These are phyloP conservation scores for Pteronotus mesoamericanus DNA, from an alignment of 2,797 vertebrate genomes.

Conservation along the genomic window DNA sequence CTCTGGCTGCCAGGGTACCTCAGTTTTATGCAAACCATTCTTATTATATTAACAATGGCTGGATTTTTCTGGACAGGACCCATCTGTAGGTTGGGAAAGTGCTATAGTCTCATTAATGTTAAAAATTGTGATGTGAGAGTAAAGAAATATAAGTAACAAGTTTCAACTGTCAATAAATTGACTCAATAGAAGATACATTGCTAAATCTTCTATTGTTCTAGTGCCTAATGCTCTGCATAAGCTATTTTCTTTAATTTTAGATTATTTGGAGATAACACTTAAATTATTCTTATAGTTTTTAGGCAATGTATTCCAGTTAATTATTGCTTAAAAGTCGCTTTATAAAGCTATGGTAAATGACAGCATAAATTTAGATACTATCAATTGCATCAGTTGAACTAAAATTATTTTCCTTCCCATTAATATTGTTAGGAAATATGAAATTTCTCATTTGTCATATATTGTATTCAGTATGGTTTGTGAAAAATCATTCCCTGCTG, in stretches of 20 bases:
- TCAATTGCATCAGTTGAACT: not conserved
- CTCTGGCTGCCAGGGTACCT: not conserved
- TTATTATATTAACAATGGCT: no score
- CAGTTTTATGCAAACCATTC: no score
- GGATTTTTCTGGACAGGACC: no score
- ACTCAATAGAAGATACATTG: not conserved
- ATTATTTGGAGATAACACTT: not conserved
- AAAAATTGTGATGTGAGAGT: not conserved
- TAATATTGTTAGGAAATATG: not conserved
- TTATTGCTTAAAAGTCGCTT: not conserved
- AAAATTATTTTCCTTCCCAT: not conserved
- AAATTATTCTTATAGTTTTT: not conserved
- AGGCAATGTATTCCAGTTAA: not conserved
- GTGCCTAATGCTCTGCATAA: not conserved
- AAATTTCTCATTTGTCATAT: not conserved
- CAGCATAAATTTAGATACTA: not conserved
- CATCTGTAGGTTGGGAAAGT: not conserved
- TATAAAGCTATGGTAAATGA: not conserved
- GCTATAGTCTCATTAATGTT: not conserved
- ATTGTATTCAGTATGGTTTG: not conserved
- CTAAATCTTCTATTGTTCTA: no score
- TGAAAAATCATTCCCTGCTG: slow-evolving; percentile 45
- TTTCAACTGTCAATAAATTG: not conserved
- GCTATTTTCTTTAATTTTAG: not conserved
- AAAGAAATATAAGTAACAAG: not conserved